Percentiles rank a stretch among this genome's conserved stretches.
Conservation (phyloP, 2,797 vertebrate species). For the Apogon talboti region DNA sequence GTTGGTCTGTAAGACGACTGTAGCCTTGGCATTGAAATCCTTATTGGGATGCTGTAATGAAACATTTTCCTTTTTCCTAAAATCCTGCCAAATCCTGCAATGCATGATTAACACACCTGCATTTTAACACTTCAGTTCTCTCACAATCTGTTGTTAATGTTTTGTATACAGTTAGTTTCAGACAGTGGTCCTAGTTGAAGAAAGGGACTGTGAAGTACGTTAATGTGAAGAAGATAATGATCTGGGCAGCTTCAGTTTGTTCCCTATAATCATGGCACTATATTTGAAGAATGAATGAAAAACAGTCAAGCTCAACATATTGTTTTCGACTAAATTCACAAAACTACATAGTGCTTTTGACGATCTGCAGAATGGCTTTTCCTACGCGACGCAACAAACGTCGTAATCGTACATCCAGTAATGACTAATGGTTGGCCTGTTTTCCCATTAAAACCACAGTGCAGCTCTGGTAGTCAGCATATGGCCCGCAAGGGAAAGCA, state of each 20-base stretch:
- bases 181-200: constrained; percentile 16
- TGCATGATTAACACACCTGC: constrained; percentile 68
- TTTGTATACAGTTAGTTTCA: constrained; percentile 33
- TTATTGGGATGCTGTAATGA: constrained; percentile 61
- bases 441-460: background rate
- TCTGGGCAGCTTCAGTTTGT: constrained; percentile 32
- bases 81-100: constrained; percentile 73
- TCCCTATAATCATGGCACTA: constrained; percentile 14
- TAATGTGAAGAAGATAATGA: constrained; percentile 27
- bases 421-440: background rate
- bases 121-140: constrained; percentile 59
- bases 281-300: constrained; percentile 33
- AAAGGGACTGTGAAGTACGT: constrained; percentile 16
- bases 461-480: constrained; percentile 13
- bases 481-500: background rate
- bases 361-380: too few relatives aligned
- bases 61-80: constrained; percentile 58
- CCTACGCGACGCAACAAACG: background rate
- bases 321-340: constrained; percentile 9
- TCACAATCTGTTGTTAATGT: constrained; percentile 45
- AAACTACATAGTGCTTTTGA: background rate
- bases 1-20: constrained; percentile 62
- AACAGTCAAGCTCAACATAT: constrained; percentile 14
- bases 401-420: background rate
- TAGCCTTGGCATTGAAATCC: constrained; percentile 72